phyloP scores from a whole-genome alignment of 2,888 invertebrate species.

The Pelosia muscerda region DNA sequence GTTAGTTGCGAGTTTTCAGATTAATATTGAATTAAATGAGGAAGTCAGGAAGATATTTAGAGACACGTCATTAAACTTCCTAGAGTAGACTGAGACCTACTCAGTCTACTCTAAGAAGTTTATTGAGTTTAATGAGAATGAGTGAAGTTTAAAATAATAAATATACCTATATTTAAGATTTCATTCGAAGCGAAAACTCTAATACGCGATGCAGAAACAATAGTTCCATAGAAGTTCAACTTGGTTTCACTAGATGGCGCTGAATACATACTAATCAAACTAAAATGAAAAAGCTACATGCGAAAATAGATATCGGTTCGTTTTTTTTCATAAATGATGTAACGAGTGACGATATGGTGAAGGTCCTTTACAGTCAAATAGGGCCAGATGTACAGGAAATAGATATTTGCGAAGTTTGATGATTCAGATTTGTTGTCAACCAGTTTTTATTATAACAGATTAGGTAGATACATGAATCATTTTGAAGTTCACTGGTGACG shows the following conservation, averaged over 20 bases:
- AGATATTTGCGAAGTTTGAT: neutral
- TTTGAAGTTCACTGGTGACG: neutral
- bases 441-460: neutral
- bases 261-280: neutral
- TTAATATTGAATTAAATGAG: constrained; percentile 3
- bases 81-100: neutral
- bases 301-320: neutral
- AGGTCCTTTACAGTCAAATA: neutral
- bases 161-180: too few relatives aligned
- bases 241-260: neutral
- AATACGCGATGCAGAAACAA: neutral
- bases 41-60: constrained; percentile 1
- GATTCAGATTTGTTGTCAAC: neutral
- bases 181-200: neutral
- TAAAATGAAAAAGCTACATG: neutral
- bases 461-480: constrained; percentile 3
- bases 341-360: too few relatives aligned
- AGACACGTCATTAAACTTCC: neutral
- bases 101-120: too few relatives aligned
- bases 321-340: neutral
- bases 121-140: too few relatives aligned
- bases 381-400: neutral
- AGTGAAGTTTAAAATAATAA: too few relatives aligned
- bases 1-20: neutral
- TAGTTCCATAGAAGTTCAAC: neutral